Evolutionary conservation across 2,888 invertebrate genomes (phyloP), one percentile per base, ranked within the genome.

Genomic region (Thyatira batis): DNA sequence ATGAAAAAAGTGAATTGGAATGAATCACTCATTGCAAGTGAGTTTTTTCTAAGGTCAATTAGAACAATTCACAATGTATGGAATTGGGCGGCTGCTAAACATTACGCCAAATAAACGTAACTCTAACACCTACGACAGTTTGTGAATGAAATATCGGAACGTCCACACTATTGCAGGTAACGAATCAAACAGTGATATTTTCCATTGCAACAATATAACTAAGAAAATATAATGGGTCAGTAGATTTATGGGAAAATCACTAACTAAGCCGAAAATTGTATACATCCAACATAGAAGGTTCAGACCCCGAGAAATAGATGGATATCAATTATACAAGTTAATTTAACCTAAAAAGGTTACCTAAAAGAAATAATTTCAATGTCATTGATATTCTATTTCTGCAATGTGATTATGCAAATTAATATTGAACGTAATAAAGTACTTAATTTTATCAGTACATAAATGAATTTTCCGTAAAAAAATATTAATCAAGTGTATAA

Each of bases 11-110:
- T 17, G 4, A 39, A 39, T 30, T 30, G 17, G 3, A 39, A 39
- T 39, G 4, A 53, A 52, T 61, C 51, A 58, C 48, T 66, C 60
- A 64, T 62, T 59, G 53, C 62, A 65, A 49, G 45, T 45, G 56
- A 65, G 56, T 63, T 71, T 67, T 73, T 78, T 78, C 71, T 63
- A 71, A 62, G 54, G 49, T 53, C 71, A 72, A 73, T 81, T 81
- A 81, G 73, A 61, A 45, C 57, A 67, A 62, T 77, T 80, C 52
- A 63, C 72, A 65, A 50, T 33, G 30, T 52, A 46, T 61, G 45
- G 46, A 60, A 67, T 65, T 69, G 68, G 71, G 57, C 59, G 67
- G 55, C 55, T 51, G 71, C 60, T 76, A 76, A 80, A 53, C 58
- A 55, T 43, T 48, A 58, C 53, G 58, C 51, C 67, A 75, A 68